Conservation (phyloP, 1,140 invertebrate species). For the Dendrolimus kikuchii region DNA sequence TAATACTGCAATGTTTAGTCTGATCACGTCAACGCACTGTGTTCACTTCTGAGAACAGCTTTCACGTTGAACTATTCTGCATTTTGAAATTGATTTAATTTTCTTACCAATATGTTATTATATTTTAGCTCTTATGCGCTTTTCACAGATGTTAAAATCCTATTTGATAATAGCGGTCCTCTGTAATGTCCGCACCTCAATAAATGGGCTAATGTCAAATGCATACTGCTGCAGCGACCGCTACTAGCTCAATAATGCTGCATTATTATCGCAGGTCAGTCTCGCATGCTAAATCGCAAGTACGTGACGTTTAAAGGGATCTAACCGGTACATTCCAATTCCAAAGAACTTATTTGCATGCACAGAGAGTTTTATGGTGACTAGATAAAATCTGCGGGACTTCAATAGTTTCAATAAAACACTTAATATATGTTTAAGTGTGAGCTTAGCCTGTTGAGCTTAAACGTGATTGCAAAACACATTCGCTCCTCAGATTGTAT, state of each 20-base stretch:
- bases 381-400: conserved; percentile 4
- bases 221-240: conserved; percentile 20
- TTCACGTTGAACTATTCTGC: conserved; percentile 42
- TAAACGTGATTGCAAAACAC: conserved; percentile 4
- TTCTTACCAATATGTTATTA: conserved; percentile 9
- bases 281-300: conserved; percentile 38
- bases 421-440: not conserved
- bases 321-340: conserved; percentile 3
- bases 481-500: conserved; percentile 2
- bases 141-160: conserved; percentile 10
- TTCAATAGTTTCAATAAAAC: conserved; percentile 1
- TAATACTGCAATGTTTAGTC: conserved; percentile 36
- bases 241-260: conserved; percentile 35
- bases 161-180: not conserved
- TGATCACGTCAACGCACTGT: conserved; percentile 22
- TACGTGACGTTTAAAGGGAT: conserved; percentile 6
- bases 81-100: conserved; percentile 34
- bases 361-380: not conserved
- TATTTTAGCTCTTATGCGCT: conserved; percentile 9
- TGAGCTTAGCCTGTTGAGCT: not conserved
- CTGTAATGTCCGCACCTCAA: too few species aligned
- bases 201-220: conserved; percentile 25
- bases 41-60: conserved; percentile 46
- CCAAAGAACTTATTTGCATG: conserved; percentile 4
- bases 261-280: conserved; percentile 57